Evolutionary conservation across 92 coral and sea anemone species (phyloP).

Genomic region (Zoanthus solanderi): DNA sequence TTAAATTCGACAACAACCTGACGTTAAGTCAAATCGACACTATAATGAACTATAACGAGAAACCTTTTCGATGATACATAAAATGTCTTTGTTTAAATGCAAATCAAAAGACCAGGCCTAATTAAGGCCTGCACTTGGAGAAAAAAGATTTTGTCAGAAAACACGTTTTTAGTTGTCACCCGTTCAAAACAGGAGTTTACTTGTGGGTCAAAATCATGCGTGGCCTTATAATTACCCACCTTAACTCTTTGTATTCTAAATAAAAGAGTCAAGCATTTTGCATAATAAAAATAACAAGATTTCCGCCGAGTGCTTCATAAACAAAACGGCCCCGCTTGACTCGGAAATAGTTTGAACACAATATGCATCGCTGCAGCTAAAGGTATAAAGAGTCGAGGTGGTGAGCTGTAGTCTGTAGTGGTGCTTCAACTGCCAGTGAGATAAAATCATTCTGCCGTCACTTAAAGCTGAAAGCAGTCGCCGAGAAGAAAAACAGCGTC

Average conservation of each 20-base stretch:
- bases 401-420: neutral
- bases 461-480: slow-evolving; percentile 1
- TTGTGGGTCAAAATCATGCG: slow-evolving; percentile 26
- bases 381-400: slow-evolving; percentile 13
- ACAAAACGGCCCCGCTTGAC: slow-evolving; percentile 40
- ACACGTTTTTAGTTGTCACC: slow-evolving; percentile 1
- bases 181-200: slow-evolving; percentile 14
- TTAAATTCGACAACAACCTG: neutral
- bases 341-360: slow-evolving; percentile 40
- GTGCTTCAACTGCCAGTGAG: slow-evolving; percentile 16
- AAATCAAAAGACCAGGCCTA: neutral
- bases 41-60: neutral
- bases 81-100: neutral
- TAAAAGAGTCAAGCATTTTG: slow-evolving; percentile 28
- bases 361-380: slow-evolving; percentile 29
- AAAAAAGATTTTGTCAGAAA: neutral
- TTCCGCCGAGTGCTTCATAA: slow-evolving; percentile 31
- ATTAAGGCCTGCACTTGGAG: neutral
- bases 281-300: slow-evolving; percentile 21
- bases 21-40: neutral
- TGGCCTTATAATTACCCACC: slow-evolving; percentile 26
- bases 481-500: neutral
- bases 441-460: slow-evolving; percentile 3
- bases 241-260: slow-evolving; percentile 36
- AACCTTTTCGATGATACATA: neutral